These are phyloP conservation scores for Glyphotaelius pellucidus DNA, from an alignment of 2,888 invertebrate species.

Conservation along the genomic window DNA sequence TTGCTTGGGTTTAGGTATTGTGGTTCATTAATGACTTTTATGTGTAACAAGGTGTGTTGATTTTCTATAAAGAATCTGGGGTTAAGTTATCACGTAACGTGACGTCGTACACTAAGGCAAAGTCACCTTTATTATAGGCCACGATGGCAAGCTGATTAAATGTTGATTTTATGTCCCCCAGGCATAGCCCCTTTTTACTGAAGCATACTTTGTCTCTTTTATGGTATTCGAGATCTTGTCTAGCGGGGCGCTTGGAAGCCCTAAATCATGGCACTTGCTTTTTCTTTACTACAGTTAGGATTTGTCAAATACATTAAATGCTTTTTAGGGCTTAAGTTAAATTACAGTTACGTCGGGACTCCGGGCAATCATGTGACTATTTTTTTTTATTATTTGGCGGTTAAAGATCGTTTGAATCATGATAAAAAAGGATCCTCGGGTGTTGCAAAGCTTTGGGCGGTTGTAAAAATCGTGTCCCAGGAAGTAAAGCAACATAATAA, in stretches of 20 bases:
- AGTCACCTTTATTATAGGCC: neutral
- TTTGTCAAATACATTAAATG: neutral
- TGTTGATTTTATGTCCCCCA: conserved; percentile 2
- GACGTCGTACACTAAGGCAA: neutral
- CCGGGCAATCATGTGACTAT: neutral
- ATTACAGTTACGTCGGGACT: neutral
- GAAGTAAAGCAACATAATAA: conserved; percentile 31
- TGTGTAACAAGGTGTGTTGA: neutral
- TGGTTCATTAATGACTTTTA: too few relatives aligned
- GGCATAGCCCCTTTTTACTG: neutral
- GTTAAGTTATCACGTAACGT: neutral
- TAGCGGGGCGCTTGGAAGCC: neutral
- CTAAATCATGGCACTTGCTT: neutral
- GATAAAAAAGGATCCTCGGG: neutral
- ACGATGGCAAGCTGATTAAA: neutral
- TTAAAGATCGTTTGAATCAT: neutral
- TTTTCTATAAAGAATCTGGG: neutral
- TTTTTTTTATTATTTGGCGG: neutral
- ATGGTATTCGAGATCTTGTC: neutral
- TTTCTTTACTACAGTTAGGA: neutral
- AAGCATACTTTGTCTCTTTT: conserved; percentile 2
- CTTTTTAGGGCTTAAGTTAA: neutral
- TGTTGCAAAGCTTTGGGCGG: neutral
- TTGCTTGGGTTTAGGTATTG: too few relatives aligned
- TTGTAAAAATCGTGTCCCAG: neutral